These are phyloP conservation scores for Asbolus verrucosus DNA, from an alignment of 1,140 invertebrate genomes.

Conservation along the genomic window DNA sequence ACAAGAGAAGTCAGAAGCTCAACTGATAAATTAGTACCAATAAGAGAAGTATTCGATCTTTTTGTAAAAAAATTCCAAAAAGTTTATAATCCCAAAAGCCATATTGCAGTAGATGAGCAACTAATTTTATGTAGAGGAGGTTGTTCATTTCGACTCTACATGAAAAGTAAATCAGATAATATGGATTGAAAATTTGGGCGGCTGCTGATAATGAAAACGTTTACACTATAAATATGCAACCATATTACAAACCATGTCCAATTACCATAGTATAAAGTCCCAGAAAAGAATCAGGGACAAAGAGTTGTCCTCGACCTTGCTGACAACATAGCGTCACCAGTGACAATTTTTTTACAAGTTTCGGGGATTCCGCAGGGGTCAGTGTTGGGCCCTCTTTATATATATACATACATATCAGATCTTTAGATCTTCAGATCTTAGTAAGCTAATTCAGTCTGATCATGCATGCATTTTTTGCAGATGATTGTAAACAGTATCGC, in stretches of 20 bases:
- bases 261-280: too few relatives aligned
- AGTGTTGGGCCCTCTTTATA: too few relatives aligned
- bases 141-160: slow-evolving; percentile 62
- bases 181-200: slow-evolving; percentile 63
- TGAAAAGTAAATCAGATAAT: slow-evolving; percentile 66
- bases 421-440: too few relatives aligned
- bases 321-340: slow-evolving; percentile 41
- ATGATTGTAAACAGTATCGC: too few relatives aligned
- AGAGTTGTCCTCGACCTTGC: slow-evolving; percentile 47
- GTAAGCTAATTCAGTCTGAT: too few relatives aligned
- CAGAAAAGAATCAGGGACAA: slow-evolving; percentile 51
- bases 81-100: too few relatives aligned
- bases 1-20: slow-evolving; percentile 40
- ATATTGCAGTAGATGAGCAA: slow-evolving; percentile 62
- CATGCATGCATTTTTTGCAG: too few relatives aligned
- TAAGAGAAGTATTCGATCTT: slow-evolving; percentile 60
- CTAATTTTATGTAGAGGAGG: slow-evolving; percentile 59
- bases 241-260: slow-evolving; percentile 35
- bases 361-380: too few relatives aligned
- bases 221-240: slow-evolving; percentile 49
- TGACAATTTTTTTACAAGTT: slow-evolving; percentile 53
- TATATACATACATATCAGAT: too few relatives aligned
- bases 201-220: slow-evolving; percentile 39
- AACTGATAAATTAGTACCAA: slow-evolving; percentile 60
- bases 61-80: too few relatives aligned